Conservation (phyloP, 1,140 invertebrate species). For the Maniola jurtina region DNA sequence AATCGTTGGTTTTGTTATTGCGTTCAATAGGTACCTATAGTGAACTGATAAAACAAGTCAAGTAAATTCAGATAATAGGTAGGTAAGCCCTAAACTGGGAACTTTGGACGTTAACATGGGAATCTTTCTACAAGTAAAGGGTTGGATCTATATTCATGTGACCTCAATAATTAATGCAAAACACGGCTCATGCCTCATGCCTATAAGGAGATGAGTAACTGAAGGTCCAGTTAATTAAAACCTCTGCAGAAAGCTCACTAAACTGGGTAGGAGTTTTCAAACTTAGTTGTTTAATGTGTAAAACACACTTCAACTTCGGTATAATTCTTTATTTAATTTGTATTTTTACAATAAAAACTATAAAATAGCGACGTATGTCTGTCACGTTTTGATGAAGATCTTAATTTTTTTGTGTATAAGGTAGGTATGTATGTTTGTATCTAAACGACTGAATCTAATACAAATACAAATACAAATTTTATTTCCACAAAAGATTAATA, state of each 20-base stretch:
- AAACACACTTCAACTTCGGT: no score
- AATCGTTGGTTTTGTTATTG: no score
- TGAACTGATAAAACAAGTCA: no score
- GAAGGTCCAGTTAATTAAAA: background rate
- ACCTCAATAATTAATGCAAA: background rate
- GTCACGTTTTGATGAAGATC: no score
- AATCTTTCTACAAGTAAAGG: constrained; percentile 4
- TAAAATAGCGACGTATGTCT: no score
- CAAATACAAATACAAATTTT: no score
- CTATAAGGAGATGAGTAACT: background rate
- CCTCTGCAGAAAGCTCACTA: background rate
- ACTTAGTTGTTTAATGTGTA: background rate
- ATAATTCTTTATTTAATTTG: background rate
- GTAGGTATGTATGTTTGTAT: no score
- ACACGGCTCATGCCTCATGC: background rate
- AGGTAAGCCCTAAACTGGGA: background rate
- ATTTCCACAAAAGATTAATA: no score
- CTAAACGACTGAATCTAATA: no score
- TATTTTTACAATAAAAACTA: no score
- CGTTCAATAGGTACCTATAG: no score
- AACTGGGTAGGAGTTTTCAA: background rate
- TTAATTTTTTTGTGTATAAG: no score
- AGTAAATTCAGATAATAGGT: background rate
- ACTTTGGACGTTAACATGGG: background rate
- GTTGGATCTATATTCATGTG: background rate